phyloP scores from a whole-genome alignment of 2,888 invertebrate genomes.

The Pelosia muscerda region DNA sequence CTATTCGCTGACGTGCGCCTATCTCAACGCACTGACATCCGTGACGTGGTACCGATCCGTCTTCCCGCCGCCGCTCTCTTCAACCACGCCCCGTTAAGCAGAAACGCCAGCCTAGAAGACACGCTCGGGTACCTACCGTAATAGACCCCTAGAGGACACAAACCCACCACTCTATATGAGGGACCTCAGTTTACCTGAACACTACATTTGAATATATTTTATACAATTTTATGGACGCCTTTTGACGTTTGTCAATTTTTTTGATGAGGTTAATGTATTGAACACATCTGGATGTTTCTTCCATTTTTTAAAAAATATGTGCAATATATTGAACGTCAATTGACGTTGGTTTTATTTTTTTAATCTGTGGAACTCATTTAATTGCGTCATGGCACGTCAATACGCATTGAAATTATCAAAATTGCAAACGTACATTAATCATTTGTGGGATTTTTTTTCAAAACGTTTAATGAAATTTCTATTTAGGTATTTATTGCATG shows the following conservation, averaged over 20 bases:
- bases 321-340: neutral
- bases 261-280: neutral
- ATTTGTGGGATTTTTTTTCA: neutral
- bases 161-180: neutral
- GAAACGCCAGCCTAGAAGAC: slow-evolving; percentile 87
- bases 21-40: slow-evolving; percentile 90
- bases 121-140: slow-evolving; percentile 89
- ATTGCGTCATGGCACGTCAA: too few relatives aligned
- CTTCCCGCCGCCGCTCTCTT: slow-evolving; percentile 46
- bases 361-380: too few relatives aligned
- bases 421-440: neutral
- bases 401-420: too few relatives aligned
- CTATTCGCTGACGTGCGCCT: slow-evolving; percentile 92
- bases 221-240: neutral
- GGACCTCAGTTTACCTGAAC: neutral
- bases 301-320: neutral
- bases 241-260: neutral
- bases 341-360: neutral
- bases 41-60: slow-evolving; percentile 57
- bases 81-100: slow-evolving; percentile 59
- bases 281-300: neutral
- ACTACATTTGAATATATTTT: too few relatives aligned
- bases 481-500: neutral
- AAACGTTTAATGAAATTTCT: neutral
- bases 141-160: neutral